These are phyloP conservation scores for Eudemis profundana DNA, from an alignment of 2,888 invertebrate species.

Conservation along the genomic window DNA sequence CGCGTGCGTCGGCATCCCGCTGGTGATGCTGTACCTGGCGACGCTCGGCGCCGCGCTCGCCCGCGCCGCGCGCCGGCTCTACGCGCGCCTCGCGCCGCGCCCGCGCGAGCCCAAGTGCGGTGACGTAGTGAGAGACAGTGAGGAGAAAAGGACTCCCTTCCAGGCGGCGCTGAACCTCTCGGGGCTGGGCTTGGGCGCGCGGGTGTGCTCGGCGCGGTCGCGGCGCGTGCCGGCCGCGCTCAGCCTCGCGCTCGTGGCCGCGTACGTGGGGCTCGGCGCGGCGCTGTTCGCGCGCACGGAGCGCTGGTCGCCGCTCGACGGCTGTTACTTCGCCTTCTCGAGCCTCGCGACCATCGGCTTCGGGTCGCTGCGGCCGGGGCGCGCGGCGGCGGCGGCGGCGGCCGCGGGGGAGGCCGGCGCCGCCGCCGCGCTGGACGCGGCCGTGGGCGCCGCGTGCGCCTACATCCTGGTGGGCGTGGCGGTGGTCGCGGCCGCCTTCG, in stretches of 20 bases:
- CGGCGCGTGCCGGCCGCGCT: constrained; percentile 94
- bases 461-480: constrained; percentile 94
- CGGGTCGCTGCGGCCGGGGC: constrained; percentile 90
- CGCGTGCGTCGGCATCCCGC: constrained; percentile 94
- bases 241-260: constrained; percentile 93
- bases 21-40: constrained; percentile 94
- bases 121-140: constrained; percentile 59
- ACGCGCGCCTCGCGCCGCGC: constrained; percentile 57
- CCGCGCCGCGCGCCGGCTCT: constrained; percentile 55
- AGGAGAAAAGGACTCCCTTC: constrained; percentile 70
- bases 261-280: constrained; percentile 95
- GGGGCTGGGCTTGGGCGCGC: constrained; percentile 76
- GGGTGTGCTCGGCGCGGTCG: constrained; percentile 84
- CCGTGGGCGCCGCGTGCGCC: constrained; percentile 91
- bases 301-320: constrained; percentile 95
- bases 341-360: constrained; percentile 93
- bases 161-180: constrained; percentile 77
- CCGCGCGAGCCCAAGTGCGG: constrained; percentile 53
- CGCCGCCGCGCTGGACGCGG: constrained; percentile 86
- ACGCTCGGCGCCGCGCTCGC: constrained; percentile 94
- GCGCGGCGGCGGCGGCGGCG: constrained; percentile 75
- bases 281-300: constrained; percentile 96
- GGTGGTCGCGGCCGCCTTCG: constrained; percentile 94
- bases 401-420: constrained; percentile 57
- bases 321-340: constrained; percentile 92